Percentiles rank a stretch among this genome's conserved stretches.
These are phyloP conservation scores for Diarsia mendica DNA, from an alignment of 2,888 invertebrate genomes.

Conservation along the genomic window DNA sequence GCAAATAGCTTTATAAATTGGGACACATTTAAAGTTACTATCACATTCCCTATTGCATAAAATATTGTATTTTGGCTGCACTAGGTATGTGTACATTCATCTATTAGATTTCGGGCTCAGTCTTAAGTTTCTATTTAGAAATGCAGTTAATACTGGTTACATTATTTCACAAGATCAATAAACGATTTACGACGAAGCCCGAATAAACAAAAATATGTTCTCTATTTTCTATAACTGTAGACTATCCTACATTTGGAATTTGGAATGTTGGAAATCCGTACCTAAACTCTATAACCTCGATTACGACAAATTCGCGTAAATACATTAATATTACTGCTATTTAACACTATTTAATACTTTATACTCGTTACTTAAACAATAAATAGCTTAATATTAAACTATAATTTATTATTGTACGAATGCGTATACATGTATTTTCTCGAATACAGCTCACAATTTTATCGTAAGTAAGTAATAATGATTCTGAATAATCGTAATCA, in stretches of 20 bases:
- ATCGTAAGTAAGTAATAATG: slow-evolving; percentile 63
- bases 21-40: slow-evolving; percentile 58
- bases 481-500: slow-evolving; percentile 39
- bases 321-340: slow-evolving; percentile 76
- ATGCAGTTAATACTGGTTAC: slow-evolving; percentile 47
- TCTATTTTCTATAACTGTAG: slow-evolving; percentile 45
- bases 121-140: slow-evolving; percentile 17
- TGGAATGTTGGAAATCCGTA: slow-evolving; percentile 71
- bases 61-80: slow-evolving; percentile 61
- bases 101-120: slow-evolving; percentile 47
- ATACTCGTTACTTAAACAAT: slow-evolving; percentile 82
- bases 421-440: slow-evolving; percentile 89
- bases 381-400: slow-evolving; percentile 85
- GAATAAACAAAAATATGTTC: slow-evolving; percentile 21
- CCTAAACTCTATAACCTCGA: slow-evolving; percentile 57
- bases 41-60: slow-evolving; percentile 65
- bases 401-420: slow-evolving; percentile 89
- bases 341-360: slow-evolving; percentile 76
- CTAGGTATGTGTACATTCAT: slow-evolving; percentile 58
- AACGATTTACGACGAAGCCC: slow-evolving; percentile 44
- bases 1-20: slow-evolving; percentile 25
- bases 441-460: slow-evolving; percentile 85
- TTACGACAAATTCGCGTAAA: slow-evolving; percentile 68
- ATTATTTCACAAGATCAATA: slow-evolving; percentile 21
- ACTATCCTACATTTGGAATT: slow-evolving; percentile 65